Evolutionary conservation across 2,113 vertebrate species (phyloP), one percentile per base, ranked within the genome.

Genomic region (Peromyscus leucopus): DNA sequence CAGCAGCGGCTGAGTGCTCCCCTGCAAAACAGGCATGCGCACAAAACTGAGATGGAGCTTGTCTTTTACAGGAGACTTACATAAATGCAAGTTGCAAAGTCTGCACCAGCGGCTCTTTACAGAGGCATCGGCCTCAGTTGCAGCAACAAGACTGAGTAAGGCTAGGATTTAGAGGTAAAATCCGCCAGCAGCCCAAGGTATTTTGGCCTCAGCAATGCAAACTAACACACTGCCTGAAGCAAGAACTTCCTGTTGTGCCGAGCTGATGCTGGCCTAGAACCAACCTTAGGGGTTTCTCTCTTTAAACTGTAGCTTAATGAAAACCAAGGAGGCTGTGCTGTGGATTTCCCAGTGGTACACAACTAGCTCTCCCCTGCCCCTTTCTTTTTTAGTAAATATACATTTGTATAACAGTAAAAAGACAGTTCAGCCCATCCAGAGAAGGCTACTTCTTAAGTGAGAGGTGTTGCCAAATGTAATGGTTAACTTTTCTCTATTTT

Each of bases 1-100:
- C 89, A 99, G 98, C 8, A 99, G 98, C 13, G 99, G 99, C 96
- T 99, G 99, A 16, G 99, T 99, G 98, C 99, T 99, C 84, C 99
- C 99, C 99, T 99, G 96, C 89, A 96, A 92, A 6, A 90, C 55
- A 97, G 28, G 42, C 85, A 6, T 12, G 15, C 12, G 84, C 11
- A 93, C 71, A 76, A 55, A 31, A n/a, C 28, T 19, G 1, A 61
- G 69, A 67, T 19, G 59, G 46, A 33, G 21, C 4, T 17, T 0
- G 22, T 13, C 63, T 48, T 69, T 26, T 86, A 82, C 69, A 48
- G n/a, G 12, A 92, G 57, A 7, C 10, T 48, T n/a, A 48, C 5
- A 39, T 57, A 17, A 42, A 31, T 3, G 11, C 24, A 75, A 28
- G 48, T 33, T 84, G 46, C 13, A 17, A 65, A 92, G 51, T 16